Evolutionary conservation across 1,140 invertebrate species (phyloP), one percentile per base, ranked within the genome.

Genomic region (Pristionchus pacificus): DNA sequence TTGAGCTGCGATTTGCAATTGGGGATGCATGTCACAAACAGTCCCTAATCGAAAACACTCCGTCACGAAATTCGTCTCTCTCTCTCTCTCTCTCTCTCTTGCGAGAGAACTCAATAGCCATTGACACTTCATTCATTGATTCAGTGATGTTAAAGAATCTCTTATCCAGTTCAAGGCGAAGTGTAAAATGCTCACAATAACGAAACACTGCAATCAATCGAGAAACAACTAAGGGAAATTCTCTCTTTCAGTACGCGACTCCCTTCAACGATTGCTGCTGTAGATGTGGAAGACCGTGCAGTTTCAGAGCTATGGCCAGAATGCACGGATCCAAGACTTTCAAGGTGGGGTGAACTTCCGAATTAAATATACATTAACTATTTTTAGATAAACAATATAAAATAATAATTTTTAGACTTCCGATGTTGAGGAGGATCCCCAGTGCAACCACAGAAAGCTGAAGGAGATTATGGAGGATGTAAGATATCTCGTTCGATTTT

Each of bases 391-490:
- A 10, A 14, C n/a, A 64, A 27, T 67, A 30, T 57, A 33, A 65
- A 33, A 33, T 65, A 33, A 30, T 27, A 32, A 14, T n/a, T 15
- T 28, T 31, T 32, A 70, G 24, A 71, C 66, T 32, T 75, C 81
- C n/a, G 55, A 70, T 14, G 77, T 83, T 27, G 82, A 80, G 58
- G 62, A 72, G 28, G 82, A 83, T 66, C 79, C 81, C 60, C 78
- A 77, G 2, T 83, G 81, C 71, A 83, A 84, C 72, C 79, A 65
- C 65, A 61, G 77, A 69, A 83, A 83, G 60, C 72, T 83, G 15
- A 71, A 75, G 33, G 65, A 24, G 19, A 71, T 80, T 15, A 82
- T 83, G 63, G 74, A 79, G 68, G 80, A 83, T 57, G 82, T 83
- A 59, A 72, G 74, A 61, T 25, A 14, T 62, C 27, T 29, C 15